Conservation (phyloP, 1,140 invertebrate species). For the Liolophura sinensis region DNA sequence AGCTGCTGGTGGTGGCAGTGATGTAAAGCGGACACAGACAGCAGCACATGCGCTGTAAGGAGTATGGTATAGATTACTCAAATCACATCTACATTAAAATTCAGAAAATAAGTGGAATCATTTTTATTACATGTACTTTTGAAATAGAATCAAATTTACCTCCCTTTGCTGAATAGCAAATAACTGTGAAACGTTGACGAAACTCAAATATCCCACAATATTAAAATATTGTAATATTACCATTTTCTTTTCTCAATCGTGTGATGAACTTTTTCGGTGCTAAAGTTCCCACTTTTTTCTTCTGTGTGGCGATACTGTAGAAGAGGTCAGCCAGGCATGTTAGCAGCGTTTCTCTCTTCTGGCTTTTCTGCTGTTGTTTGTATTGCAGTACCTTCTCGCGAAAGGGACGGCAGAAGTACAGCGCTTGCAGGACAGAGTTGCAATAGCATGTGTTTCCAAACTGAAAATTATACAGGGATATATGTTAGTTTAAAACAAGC, state of each 20-base stretch:
- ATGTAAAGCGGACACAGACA: too few species aligned
- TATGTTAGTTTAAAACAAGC: background rate
- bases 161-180: too few species aligned
- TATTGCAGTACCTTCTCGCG: slow-evolving; percentile 98
- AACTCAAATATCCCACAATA: background rate
- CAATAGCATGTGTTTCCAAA: slow-evolving; percentile 99
- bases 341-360: slow-evolving; percentile 96
- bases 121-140: too few species aligned
- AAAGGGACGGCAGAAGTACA: slow-evolving; percentile 99
- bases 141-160: too few species aligned
- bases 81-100: too few species aligned
- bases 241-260: slow-evolving; percentile 97
- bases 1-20: too few species aligned
- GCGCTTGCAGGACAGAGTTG: slow-evolving; percentile 98
- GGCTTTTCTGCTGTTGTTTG: slow-evolving; percentile 91
- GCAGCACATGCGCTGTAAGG: too few species aligned
- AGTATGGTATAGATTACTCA: too few species aligned
- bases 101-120: too few species aligned
- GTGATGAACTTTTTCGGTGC: slow-evolving; percentile 99
- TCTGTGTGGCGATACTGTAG: slow-evolving; percentile 98
- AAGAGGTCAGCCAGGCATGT: slow-evolving; percentile 98
- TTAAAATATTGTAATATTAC: slow-evolving; percentile 59
- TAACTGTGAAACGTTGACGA: too few species aligned
- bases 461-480: slow-evolving; percentile 61
- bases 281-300: slow-evolving; percentile 99